A percentile compares a stretch with the other conserved stretches of the same genome.
phyloP scores from a whole-genome alignment of 2,113 vertebrate genomes.

The Pitta sordida region DNA sequence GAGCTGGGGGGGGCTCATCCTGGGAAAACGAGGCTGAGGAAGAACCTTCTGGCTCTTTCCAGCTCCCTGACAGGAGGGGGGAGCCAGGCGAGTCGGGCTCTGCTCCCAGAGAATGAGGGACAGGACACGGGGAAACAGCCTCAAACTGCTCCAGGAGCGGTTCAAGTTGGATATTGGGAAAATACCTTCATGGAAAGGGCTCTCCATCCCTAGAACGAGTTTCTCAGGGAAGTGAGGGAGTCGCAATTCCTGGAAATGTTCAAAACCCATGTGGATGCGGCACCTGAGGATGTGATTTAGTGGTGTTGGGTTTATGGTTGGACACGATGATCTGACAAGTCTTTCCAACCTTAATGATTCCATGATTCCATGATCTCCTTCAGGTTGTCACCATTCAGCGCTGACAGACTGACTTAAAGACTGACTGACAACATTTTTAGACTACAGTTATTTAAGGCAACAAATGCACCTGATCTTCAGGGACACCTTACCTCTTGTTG shows the following conservation, averaged over 20 bases:
- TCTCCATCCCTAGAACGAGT: neutral
- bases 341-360: neutral
- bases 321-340: neutral
- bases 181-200: neutral
- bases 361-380: neutral
- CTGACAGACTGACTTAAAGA: neutral
- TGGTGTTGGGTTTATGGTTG: neutral
- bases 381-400: neutral
- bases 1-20: neutral
- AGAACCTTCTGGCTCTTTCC: too few species aligned
- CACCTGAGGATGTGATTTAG: neutral
- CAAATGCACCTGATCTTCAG: neutral
- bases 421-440: neutral
- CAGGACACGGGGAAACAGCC: neutral
- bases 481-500: neutral
- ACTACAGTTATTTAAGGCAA: neutral
- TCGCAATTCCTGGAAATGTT: neutral
- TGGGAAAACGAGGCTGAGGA: neutral
- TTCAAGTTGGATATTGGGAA: fast-evolving
- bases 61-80: too few species aligned
- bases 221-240: neutral
- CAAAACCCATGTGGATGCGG: neutral
- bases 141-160: neutral
- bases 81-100: fast-evolving
- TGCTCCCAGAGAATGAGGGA: neutral